A percentile compares a stretch with the other conserved stretches of the same genome.
Evolutionary conservation across 2,888 invertebrate genomes (phyloP).

Genomic region (Bembecia ichneumoniformis): DNA sequence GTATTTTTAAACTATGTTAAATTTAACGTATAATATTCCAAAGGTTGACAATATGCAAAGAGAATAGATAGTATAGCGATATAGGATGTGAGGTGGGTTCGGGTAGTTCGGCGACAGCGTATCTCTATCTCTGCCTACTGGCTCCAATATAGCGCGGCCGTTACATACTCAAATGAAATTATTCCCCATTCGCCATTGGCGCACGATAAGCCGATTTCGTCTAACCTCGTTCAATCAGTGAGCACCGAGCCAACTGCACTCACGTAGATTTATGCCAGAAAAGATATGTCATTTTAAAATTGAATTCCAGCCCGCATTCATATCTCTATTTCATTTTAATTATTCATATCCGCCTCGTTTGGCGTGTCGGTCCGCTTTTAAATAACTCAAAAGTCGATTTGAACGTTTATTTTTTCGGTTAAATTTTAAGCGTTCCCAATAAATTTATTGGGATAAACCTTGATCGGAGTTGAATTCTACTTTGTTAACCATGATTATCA

Average conservation of each 20-base stretch:
- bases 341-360: background rate
- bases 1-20: no score
- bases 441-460: no score
- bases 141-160: constrained; percentile 3
- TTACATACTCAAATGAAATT: constrained; percentile 49
- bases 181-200: constrained; percentile 41
- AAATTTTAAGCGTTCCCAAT: no score
- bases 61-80: constrained; percentile 22
- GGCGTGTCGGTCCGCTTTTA: no score
- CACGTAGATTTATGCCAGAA: constrained; percentile 23
- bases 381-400: no score
- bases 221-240: constrained; percentile 61
- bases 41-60: no score
- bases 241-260: constrained; percentile 26
- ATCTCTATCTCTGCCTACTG: background rate
- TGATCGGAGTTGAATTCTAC: no score
- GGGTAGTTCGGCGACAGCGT: constrained; percentile 8
- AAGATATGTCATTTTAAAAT: constrained; percentile 14
- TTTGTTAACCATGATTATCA: no score
- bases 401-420: no score
- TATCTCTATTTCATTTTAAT: background rate
- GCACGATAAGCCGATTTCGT: constrained; percentile 60
- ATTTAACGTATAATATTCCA: no score
- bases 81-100: constrained; percentile 12
- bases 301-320: background rate